These are phyloP conservation scores for Engystomops pustulosus DNA, from an alignment of 2,113 vertebrate genomes.

Conservation along the genomic window DNA sequence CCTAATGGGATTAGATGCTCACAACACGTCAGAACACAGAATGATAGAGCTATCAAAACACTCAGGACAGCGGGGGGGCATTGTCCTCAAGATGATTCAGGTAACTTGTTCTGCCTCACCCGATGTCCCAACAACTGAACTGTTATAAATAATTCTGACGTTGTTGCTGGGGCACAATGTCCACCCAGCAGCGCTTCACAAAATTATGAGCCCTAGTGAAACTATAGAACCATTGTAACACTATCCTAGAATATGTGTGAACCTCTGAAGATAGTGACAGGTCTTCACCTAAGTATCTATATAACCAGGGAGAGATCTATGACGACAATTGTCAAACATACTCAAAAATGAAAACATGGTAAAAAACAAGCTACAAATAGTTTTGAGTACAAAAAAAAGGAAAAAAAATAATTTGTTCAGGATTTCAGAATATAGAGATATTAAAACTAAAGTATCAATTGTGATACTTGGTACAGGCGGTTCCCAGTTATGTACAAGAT, in stretches of 20 bases:
- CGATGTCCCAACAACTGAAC: constrained; percentile 9
- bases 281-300: too few species aligned
- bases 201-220: neutral
- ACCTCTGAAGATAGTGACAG: neutral
- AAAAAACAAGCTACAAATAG: too few species aligned
- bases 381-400: too few species aligned
- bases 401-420: too few species aligned
- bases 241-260: too few species aligned
- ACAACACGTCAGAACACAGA: constrained; percentile 26
- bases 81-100: constrained; percentile 11
- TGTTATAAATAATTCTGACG: neutral
- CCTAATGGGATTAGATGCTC: constrained; percentile 38
- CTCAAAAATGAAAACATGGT: too few species aligned
- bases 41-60: constrained; percentile 5
- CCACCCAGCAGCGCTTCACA: constrained; percentile 4
- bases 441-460: too few species aligned
- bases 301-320: too few species aligned
- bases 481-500: too few species aligned
- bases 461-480: too few species aligned
- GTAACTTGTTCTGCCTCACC: constrained; percentile 23
- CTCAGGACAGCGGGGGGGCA: neutral
- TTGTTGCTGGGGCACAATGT: neutral
- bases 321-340: too few species aligned
- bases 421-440: too few species aligned
- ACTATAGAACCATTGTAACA: neutral